phyloP scores from a whole-genome alignment of 2,797 vertebrate species.

The Poeciliopsis turneri region DNA sequence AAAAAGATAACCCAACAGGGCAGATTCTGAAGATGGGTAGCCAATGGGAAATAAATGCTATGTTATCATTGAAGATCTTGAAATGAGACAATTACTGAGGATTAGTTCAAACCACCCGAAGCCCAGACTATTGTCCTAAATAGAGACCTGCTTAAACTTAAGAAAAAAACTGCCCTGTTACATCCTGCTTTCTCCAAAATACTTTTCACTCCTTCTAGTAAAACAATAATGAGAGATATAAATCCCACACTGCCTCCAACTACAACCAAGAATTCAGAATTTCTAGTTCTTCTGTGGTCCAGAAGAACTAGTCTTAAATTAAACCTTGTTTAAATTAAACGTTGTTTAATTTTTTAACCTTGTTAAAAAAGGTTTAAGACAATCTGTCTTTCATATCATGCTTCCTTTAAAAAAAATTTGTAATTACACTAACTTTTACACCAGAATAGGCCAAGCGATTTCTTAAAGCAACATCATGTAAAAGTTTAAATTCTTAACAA shows the following conservation, averaged over 20 bases:
- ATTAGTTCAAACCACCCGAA: not conserved
- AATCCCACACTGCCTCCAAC: not conserved
- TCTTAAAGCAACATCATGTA: not conserved
- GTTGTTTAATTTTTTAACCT: too few relatives aligned
- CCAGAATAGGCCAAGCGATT: not conserved
- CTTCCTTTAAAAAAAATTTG: not conserved
- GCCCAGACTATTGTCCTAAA: not conserved
- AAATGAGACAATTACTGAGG: not conserved
- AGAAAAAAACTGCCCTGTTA: not conserved
- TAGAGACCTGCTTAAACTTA: not conserved
- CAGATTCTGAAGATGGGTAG: not conserved
- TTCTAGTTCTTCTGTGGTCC: too few relatives aligned
- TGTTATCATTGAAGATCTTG: not conserved
- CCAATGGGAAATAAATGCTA: not conserved
- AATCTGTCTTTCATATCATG: not conserved
- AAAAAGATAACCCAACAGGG: not conserved
- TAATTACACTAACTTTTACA: not conserved
- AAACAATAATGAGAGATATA: not conserved
- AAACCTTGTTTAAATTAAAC: too few relatives aligned
- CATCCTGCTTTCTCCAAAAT: not conserved
- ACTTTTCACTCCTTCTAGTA: not conserved
- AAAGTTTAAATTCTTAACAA: not conserved
- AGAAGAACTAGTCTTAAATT: too few relatives aligned
- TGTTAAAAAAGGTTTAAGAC: not conserved
- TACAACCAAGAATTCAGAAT: not conserved